Evolutionary conservation across 2,888 invertebrate genomes (phyloP).

Genomic region (Lasioglossum lativentre): DNA sequence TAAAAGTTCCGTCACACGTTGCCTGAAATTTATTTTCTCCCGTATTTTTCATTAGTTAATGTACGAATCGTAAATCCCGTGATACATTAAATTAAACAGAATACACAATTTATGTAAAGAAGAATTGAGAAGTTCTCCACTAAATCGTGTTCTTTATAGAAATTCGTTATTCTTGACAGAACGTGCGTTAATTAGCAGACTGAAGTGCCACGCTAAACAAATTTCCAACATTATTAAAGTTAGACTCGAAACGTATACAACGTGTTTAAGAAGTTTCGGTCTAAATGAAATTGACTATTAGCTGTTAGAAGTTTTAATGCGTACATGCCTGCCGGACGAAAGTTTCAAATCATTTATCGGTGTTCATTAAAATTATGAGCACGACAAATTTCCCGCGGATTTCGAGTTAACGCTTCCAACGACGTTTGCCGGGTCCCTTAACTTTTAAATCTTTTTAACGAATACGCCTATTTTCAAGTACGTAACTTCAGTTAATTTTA

Average conservation of each 20-base stretch:
- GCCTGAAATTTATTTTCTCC: neutral
- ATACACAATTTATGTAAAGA: no score
- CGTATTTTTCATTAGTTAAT: neutral
- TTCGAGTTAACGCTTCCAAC: neutral
- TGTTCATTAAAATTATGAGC: slow-evolving; percentile 11
- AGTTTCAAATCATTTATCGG: neutral
- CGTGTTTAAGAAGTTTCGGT: neutral
- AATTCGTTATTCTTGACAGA: neutral
- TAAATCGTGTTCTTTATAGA: neutral
- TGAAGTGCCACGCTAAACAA: neutral
- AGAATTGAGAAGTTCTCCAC: neutral
- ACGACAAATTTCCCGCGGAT: neutral
- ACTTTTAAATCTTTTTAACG: neutral
- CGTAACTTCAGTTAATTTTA: neutral
- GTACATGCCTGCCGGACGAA: neutral
- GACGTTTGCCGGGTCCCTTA: neutral
- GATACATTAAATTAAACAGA: neutral
- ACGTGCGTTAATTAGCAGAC: neutral
- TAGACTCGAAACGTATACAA: neutral
- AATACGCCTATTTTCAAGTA: neutral
- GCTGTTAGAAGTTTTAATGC: slow-evolving; percentile 1
- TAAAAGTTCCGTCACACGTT: neutral
- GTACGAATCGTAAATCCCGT: neutral
- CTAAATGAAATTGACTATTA: slow-evolving; percentile 2
- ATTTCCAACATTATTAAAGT: neutral